phyloP scores from a whole-genome alignment of 92 coral and sea anemone genomes.

The Bergia sp. region DNA sequence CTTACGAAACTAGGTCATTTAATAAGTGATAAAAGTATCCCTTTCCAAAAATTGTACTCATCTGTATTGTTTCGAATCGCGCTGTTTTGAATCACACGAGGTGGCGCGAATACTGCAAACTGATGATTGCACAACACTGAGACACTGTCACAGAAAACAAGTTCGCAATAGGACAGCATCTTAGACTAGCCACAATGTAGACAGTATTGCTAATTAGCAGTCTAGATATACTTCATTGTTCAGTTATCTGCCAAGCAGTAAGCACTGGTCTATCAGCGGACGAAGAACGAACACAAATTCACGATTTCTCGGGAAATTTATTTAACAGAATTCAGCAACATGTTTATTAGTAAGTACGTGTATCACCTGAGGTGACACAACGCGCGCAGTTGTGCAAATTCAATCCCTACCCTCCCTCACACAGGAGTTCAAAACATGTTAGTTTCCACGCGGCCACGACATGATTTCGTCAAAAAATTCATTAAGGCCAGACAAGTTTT shows the following conservation, averaged over 20 bases:
- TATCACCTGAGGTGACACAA: background rate
- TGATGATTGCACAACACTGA: background rate
- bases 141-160: background rate
- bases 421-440: background rate
- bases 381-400: background rate
- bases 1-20: too few relatives aligned
- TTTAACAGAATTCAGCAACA: too few relatives aligned
- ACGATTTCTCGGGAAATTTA: too few relatives aligned
- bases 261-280: background rate
- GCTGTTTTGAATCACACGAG: too few relatives aligned
- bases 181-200: background rate
- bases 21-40: too few relatives aligned
- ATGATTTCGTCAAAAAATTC: background rate
- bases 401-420: constrained; percentile 20
- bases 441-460: constrained; percentile 5
- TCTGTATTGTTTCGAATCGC: too few relatives aligned
- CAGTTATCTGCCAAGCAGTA: background rate
- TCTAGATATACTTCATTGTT: background rate
- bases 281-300: background rate
- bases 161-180: too few relatives aligned
- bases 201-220: background rate
- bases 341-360: background rate
- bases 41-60: too few relatives aligned
- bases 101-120: background rate
- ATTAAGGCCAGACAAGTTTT: background rate